Evolutionary conservation across 2,113 vertebrate genomes (phyloP).

Genomic region (Gobiocypris rarus): DNA sequence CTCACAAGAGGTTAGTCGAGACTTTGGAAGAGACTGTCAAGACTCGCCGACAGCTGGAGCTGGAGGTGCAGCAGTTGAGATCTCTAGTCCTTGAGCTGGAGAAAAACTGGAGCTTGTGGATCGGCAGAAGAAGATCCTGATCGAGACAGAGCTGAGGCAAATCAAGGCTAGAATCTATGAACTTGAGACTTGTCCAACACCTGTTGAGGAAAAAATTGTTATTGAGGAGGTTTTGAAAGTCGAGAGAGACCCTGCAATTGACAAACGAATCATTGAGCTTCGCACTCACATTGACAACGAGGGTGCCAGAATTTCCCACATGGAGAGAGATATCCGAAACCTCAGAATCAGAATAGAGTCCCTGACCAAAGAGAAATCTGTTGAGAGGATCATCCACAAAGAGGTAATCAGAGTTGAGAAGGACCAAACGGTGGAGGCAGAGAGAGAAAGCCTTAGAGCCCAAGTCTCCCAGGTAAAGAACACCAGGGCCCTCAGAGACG

Average conservation of each 20-base stretch:
- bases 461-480: conserved; percentile 78
- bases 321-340: conserved; percentile 85
- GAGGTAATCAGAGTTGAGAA: conserved; percentile 94
- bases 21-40: conserved; percentile 84
- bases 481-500: conserved; percentile 80
- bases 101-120: conserved; percentile 84
- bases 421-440: conserved; percentile 83
- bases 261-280: conserved; percentile 77
- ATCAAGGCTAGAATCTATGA: conserved; percentile 85
- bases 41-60: conserved; percentile 81
- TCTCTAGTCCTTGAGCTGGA: conserved; percentile 80
- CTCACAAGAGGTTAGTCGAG: conserved; percentile 82
- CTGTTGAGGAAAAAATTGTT: conserved; percentile 88
- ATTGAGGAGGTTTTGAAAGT: conserved; percentile 92
- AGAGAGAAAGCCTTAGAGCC: conserved; percentile 84
- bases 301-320: conserved; percentile 70
- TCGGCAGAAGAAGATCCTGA: conserved; percentile 83
- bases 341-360: conserved; percentile 82
- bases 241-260: conserved; percentile 88
- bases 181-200: conserved; percentile 79
- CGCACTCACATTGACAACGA: conserved; percentile 81
- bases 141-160: conserved; percentile 86
- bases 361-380: conserved; percentile 85
- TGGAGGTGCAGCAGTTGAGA: conserved; percentile 84
- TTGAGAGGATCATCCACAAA: conserved; percentile 92